A percentile compares a stretch with the other conserved stretches of the same genome.
These are phyloP conservation scores for Callinectes sapidus DNA, from an alignment of 2,888 invertebrate species.

Conservation along the genomic window DNA sequence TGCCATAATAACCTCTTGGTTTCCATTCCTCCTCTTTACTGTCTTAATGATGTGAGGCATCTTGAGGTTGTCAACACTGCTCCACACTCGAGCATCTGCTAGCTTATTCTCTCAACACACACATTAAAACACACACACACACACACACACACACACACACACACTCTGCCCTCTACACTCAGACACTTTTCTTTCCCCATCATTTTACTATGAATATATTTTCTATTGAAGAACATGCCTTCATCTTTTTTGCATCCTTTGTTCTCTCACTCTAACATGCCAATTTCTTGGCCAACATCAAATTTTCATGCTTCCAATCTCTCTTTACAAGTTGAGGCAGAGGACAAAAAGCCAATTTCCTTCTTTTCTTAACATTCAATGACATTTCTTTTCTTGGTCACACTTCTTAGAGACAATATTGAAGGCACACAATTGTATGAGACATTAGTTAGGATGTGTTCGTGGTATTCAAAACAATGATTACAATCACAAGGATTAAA, in stretches of 20 bases:
- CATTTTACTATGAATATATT: neutral
- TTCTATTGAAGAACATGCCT: neutral
- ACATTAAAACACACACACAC: constrained; percentile 1
- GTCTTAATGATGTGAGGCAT: neutral
- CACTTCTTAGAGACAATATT: neutral
- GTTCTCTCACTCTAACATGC: neutral
- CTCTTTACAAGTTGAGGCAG: neutral
- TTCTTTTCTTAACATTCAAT: neutral
- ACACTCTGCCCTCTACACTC: neutral
- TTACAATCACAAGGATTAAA: neutral
- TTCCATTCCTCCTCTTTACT: neutral
- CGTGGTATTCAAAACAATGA: neutral
- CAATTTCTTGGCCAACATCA: neutral
- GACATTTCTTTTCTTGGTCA: neutral
- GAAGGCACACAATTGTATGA: neutral
- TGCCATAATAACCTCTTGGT: too few relatives aligned
- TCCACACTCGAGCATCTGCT: neutral
- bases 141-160: constrained; percentile 30
- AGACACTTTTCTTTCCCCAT: neutral
- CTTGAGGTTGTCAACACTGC: neutral
- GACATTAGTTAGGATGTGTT: neutral
- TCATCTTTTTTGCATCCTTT: neutral
- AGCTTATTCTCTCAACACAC: neutral
- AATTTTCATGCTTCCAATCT: neutral
- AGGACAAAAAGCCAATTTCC: neutral